Percentiles rank a stretch among this genome's conserved stretches.
Conservation (phyloP, 2,113 vertebrate genomes). For the Aspiorhynchus laticeps region DNA sequence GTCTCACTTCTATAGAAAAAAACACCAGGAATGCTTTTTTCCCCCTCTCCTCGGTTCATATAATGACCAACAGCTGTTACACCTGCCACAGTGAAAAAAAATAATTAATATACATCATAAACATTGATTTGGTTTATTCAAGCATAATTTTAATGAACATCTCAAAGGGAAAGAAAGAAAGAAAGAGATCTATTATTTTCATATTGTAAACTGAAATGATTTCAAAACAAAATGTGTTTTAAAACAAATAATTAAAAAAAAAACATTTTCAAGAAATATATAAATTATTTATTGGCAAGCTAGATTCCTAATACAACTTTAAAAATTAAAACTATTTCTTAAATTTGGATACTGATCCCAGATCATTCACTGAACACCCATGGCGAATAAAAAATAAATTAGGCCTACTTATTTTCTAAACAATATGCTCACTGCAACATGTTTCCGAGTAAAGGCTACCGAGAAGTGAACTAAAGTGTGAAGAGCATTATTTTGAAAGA, state of each 20-base stretch:
- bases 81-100: conserved; percentile 72
- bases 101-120: conserved; percentile 68
- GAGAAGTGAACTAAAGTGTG: conserved; percentile 23
- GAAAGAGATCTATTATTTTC: neutral
- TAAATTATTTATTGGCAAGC: neutral
- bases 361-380: conserved; percentile 62
- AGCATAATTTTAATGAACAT: conserved; percentile 60
- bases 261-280: neutral
- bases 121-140: conserved; percentile 75
- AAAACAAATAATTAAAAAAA: neutral
- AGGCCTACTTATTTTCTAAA: conserved; percentile 38
- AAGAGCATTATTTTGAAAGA: conserved; percentile 59
- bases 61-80: conserved; percentile 72
- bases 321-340: neutral
- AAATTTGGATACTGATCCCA: neutral
- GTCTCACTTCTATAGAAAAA: neutral
- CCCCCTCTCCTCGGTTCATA: conserved; percentile 44
- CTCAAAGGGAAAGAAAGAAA: conserved; percentile 25
- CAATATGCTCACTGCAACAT: conserved; percentile 29
- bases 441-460: conserved; percentile 20
- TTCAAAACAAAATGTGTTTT: neutral
- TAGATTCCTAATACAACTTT: neutral
- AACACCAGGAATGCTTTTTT: neutral
- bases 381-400: conserved; percentile 65
- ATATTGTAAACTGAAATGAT: neutral